These are phyloP conservation scores for Stictonetta naevosa DNA, from an alignment of 2,113 vertebrate species.

Conservation along the genomic window DNA sequence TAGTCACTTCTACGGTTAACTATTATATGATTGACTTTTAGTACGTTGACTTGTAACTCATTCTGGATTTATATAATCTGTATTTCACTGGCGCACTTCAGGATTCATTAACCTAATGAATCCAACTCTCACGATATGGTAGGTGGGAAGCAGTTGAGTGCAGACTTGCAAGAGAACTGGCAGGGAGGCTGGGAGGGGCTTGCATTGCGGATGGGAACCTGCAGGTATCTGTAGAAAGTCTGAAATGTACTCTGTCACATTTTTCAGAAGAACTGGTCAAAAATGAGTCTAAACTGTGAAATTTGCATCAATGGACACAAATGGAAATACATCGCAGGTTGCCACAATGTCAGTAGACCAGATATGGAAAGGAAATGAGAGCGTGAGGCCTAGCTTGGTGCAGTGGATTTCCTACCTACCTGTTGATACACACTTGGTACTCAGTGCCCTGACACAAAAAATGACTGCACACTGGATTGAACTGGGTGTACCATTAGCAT, in stretches of 20 bases:
- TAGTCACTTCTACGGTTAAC: background rate
- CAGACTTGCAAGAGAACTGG: background rate
- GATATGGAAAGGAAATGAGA: background rate
- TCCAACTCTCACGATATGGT: background rate
- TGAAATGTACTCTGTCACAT: background rate
- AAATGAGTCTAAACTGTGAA: background rate
- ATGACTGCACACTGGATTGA: fast-evolving
- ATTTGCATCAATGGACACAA: background rate
- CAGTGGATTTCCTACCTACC: background rate
- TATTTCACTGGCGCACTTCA: background rate
- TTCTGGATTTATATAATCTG: background rate
- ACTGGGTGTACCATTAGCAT: background rate
- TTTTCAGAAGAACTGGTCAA: background rate
- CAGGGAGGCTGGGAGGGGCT: background rate
- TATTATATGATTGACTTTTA: background rate
- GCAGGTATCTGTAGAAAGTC: background rate
- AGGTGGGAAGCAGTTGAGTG: background rate
- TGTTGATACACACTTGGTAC: background rate
- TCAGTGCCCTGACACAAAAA: background rate
- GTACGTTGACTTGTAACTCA: background rate
- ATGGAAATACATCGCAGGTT: fast-evolving
- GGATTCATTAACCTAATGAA: background rate
- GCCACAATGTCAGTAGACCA: background rate
- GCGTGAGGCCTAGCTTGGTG: background rate
- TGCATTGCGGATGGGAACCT: background rate